Base-by-base conservation (phyloP, 1,140 invertebrate species). In the Eumaeus atala region DNA sequence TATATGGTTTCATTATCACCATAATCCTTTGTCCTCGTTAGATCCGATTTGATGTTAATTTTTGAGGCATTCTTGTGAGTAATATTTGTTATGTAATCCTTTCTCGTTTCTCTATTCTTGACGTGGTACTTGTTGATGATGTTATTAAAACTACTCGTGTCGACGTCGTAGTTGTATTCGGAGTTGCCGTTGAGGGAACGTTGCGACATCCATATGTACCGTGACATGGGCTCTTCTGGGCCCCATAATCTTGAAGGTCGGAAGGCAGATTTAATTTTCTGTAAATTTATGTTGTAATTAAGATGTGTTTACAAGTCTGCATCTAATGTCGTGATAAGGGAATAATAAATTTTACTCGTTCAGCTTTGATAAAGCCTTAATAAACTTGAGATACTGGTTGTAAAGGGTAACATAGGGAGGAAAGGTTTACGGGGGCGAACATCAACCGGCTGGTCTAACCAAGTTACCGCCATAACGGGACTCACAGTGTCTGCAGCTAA, bases 161-260 rank as follows among this genome's bases (percentile, higher is more conserved):
- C 81, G 9, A 70, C 70, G n/a, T 57, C 63, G 2, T 59, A 61
- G 9, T 77, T 75, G 38, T 72, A 64, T 51, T 71, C 66, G 11
- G 66, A 66, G 56, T 64, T 70, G 61, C 77, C 81, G 57, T 71
- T 73, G 17, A 63, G 51, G 14, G 72, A 77, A 59, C 81, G 62
- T 66, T 79, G 79, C 4, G 80, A 82, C 81, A 87, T 87, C 83
- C 83, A 87, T 6, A 81, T 66, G 55, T 87, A 87, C 58, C 84
- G 55, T 0, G 76, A 69, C 66, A 82, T 70, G 21, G 80, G 83
- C 50, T 87, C 83, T 65, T 84, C 83, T 21, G 83, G 83, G 12
- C 83, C 83, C 83, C 83, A 87, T 21, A 84, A 62, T 54, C 77
- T 66, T 6, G 83, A 84, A 11, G 83, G 73, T 16, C 72, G 69